A percentile compares a stretch with the other conserved stretches of the same genome.
Conservation (phyloP, 2,888 invertebrate species). For the Drosophila birchii region DNA sequence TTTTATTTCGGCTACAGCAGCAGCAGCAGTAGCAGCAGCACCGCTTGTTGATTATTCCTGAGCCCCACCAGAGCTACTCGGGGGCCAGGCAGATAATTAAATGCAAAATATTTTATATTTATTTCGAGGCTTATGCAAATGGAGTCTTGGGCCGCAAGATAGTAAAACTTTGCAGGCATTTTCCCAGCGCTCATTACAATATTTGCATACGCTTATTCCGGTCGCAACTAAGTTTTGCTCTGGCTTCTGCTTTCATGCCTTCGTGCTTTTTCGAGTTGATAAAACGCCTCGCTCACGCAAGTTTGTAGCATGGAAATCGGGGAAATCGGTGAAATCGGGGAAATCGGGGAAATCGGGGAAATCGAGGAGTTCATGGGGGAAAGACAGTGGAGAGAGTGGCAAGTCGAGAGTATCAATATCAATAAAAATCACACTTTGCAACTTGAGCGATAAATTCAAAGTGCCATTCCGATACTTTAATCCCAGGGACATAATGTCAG, state of each 20-base stretch:
- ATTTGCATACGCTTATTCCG: conserved; percentile 68
- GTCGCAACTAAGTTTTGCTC: conserved; percentile 27
- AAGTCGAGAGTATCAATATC: conserved; percentile 70
- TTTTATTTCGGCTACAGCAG: conserved; percentile 37
- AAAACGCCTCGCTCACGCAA: conserved; percentile 35
- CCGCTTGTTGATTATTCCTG: conserved; percentile 39
- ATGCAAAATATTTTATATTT: conserved; percentile 78
- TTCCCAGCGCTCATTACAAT: conserved; percentile 34
- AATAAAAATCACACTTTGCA: conserved; percentile 77
- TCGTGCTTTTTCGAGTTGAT: conserved; percentile 32
- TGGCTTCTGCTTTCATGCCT: background rate
- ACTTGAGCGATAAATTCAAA: conserved; percentile 75
- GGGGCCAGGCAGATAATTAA: conserved; percentile 61
- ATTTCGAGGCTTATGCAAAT: conserved; percentile 78
- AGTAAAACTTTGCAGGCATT: conserved; percentile 69
- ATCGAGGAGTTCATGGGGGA: background rate
- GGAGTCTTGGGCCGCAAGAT: conserved; percentile 63
- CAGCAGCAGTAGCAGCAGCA: conserved; percentile 3
- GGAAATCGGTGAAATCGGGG: background rate
- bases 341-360: background rate
- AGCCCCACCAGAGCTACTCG: background rate
- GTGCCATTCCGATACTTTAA: conserved; percentile 77
- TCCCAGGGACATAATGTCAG: conserved; percentile 77
- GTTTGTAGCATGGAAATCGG: conserved; percentile 28
- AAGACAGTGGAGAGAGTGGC: background rate